Conservation (phyloP, 1,140 invertebrate species). For the Atopsyche davidsoni region DNA sequence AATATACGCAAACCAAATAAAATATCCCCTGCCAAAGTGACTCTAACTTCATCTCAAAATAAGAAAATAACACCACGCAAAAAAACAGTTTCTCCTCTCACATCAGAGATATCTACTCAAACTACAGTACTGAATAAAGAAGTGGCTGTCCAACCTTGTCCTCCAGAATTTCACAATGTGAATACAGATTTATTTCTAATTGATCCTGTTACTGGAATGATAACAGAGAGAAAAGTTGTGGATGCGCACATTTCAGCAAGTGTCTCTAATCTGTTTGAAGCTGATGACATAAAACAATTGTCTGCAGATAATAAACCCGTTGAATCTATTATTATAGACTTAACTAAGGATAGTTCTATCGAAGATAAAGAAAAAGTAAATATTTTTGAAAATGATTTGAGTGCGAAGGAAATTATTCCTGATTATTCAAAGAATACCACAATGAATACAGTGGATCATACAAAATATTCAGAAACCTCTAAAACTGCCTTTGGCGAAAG, state of each 20-base stretch:
- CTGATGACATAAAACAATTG: no score
- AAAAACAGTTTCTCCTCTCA: background rate
- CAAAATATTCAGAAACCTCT: conserved; percentile 1
- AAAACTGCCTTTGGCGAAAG: conserved; percentile 12
- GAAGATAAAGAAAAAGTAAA: background rate
- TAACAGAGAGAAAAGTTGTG: conserved; percentile 18
- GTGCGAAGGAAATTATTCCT: no score
- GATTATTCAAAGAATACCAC: conserved; percentile 13
- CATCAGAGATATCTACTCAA: conserved; percentile 21
- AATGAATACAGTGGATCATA: background rate
- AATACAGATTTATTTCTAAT: conserved; percentile 28
- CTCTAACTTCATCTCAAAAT: no score
- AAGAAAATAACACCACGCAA: background rate
- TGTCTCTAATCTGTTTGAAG: no score
- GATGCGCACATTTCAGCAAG: conserved; percentile 4
- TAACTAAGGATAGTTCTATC: no score
- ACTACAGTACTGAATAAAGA: conserved; percentile 5
- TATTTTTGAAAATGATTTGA: background rate
- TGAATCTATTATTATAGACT: no score
- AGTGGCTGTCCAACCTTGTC: background rate
- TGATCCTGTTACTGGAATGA: conserved; percentile 27
- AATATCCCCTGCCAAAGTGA: no score
- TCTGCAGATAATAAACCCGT: no score
- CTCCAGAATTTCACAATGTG: conserved; percentile 20
- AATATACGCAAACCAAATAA: no score